Evolutionary conservation across 1,140 invertebrate species (phyloP).

Genomic region (Cyclina sinensis): DNA sequence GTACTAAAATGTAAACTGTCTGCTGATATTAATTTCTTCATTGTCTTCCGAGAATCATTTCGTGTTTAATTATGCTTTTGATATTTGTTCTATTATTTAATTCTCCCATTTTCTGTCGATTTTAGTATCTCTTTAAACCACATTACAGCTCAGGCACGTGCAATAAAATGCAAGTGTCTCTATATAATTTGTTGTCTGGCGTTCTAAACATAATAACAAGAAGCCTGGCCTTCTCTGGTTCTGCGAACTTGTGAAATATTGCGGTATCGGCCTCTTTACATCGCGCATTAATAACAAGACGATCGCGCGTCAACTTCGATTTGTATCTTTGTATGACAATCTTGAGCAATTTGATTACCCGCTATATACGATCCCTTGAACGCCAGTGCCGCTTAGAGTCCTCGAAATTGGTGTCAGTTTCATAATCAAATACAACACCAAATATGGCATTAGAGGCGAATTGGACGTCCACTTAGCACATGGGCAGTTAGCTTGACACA

Average conservation of each 20-base stretch:
- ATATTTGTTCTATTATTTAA: constrained; percentile 11
- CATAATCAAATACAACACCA: constrained; percentile 63
- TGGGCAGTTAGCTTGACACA: constrained; percentile 64
- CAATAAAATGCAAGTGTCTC: neutral
- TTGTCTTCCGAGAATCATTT: neutral
- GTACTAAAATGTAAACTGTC: too few species aligned
- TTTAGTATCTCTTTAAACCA: constrained; percentile 14
- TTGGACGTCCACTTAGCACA: constrained; percentile 37
- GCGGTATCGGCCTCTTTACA: constrained; percentile 2
- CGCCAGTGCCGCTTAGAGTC: constrained; percentile 5
- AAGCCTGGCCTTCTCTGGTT: neutral
- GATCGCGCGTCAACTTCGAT: constrained; percentile 1
- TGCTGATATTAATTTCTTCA: too few species aligned
- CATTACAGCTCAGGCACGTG: constrained; percentile 2
- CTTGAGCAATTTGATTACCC: constrained; percentile 19
- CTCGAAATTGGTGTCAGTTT: constrained; percentile 9
- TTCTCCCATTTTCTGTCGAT: neutral
- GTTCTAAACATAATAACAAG: constrained; percentile 6
- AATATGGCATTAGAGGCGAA: constrained; percentile 1
- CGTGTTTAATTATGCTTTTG: neutral
- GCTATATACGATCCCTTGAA: neutral
- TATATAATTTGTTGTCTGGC: neutral
- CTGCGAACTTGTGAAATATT: constrained; percentile 48
- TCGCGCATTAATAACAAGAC: constrained; percentile 14
- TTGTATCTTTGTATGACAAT: constrained; percentile 11